Conservation (phyloP, 2,113 vertebrate genomes). For the Pao palembangensis region DNA sequence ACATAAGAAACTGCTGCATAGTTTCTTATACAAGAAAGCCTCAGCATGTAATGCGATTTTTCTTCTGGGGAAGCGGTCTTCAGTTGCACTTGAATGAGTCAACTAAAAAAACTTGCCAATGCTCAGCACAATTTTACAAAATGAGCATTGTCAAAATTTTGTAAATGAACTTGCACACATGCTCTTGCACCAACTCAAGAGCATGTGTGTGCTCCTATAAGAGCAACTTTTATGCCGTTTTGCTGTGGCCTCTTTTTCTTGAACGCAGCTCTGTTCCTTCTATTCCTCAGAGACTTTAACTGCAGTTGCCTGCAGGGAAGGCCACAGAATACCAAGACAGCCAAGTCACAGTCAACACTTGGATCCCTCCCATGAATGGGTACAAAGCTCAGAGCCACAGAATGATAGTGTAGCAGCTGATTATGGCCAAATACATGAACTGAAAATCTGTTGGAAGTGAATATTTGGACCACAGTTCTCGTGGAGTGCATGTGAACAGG, state of each 20-base stretch:
- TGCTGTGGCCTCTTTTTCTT: conserved; percentile 16
- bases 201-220: too few species aligned
- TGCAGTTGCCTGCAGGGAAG: conserved; percentile 51
- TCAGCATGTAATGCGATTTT: conserved; percentile 6
- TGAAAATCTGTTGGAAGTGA: conserved; percentile 33
- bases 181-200: too few species aligned
- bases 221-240: conserved; percentile 4
- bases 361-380: conserved; percentile 32
- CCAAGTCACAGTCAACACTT: conserved; percentile 42
- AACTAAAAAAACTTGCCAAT: background rate
- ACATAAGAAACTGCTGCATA: conserved; percentile 7
- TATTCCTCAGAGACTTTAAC: conserved; percentile 31
- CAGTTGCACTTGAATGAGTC: background rate
- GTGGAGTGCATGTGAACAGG: background rate
- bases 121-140: too few species aligned
- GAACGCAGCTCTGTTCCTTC: conserved; percentile 18
- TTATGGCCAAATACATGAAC: conserved; percentile 28
- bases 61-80: conserved; percentile 2
- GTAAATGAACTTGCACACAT: too few species aligned
- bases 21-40: conserved; percentile 41
- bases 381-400: conserved; percentile 17
- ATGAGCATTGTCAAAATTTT: too few species aligned
- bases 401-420: conserved; percentile 18
- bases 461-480: conserved; percentile 30
- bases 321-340: conserved; percentile 46